phyloP scores from a whole-genome alignment of 2,113 vertebrate genomes.

The Setophaga coronata region DNA sequence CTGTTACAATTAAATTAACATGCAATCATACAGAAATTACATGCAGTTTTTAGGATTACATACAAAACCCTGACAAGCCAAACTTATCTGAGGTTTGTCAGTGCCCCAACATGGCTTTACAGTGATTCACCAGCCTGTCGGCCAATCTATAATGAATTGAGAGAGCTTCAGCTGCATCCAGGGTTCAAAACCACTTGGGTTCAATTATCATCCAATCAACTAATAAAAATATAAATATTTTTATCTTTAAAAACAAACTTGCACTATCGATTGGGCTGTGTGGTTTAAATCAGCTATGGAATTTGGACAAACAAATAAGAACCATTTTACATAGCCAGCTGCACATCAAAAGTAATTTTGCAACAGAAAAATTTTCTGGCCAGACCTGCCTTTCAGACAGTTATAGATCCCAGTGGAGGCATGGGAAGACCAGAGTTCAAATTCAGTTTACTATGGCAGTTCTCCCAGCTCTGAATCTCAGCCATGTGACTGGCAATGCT shows the following conservation, averaged over 20 bases:
- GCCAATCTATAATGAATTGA: neutral
- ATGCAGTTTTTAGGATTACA: neutral
- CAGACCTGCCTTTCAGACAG: conserved; percentile 65
- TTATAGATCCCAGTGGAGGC: conserved; percentile 68
- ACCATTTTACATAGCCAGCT: conserved; percentile 48
- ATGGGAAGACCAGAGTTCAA: conserved; percentile 70
- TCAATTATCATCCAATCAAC: conserved; percentile 21
- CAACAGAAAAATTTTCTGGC: conserved; percentile 64
- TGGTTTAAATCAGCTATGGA: conserved; percentile 39
- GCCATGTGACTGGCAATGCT: conserved; percentile 69
- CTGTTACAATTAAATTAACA: neutral
- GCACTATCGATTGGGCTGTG: conserved; percentile 6
- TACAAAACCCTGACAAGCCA: neutral
- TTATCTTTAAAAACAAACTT: neutral
- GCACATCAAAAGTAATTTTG: conserved; percentile 67
- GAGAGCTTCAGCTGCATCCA: neutral
- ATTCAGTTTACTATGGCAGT: conserved; percentile 70
- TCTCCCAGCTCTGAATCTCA: conserved; percentile 68
- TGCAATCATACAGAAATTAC: neutral
- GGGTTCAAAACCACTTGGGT: neutral
- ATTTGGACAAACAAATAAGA: conserved; percentile 54
- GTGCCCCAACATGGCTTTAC: neutral
- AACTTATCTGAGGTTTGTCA: neutral
- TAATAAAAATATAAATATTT: neutral
- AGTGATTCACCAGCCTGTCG: neutral